Evolutionary conservation across 2,113 vertebrate genomes (phyloP).

Genomic region (Sciurus niger): DNA sequence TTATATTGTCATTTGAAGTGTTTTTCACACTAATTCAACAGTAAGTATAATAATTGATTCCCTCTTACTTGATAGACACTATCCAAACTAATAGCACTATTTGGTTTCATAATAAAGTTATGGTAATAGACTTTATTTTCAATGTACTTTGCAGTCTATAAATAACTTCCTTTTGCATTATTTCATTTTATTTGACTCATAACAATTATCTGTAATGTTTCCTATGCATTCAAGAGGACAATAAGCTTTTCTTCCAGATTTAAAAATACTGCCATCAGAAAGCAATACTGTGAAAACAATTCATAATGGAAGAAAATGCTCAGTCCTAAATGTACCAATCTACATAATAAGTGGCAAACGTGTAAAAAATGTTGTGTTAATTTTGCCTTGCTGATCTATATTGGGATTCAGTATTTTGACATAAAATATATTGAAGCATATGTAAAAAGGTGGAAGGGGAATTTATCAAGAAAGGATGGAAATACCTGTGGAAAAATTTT

Average conservation of each 20-base stretch:
- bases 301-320: not conserved
- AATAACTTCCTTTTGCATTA: not conserved
- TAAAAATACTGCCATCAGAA: not conserved
- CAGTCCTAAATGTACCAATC: not conserved
- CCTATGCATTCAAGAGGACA: not conserved
- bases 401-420: not conserved
- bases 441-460: not conserved
- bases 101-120: not conserved
- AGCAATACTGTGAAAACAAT: not conserved
- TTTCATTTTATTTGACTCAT: conserved; percentile 21
- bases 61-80: not conserved
- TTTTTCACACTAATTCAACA: not conserved
- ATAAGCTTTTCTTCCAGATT: not conserved
- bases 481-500: not conserved
- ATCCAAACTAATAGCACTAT: not conserved
- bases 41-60: not conserved
- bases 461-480: not conserved
- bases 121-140: conserved; percentile 9
- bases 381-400: not conserved
- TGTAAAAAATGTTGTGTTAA: not conserved
- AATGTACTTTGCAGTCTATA: not conserved
- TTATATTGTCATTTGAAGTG: not conserved
- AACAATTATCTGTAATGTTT: not conserved
- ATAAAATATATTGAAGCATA: not conserved
- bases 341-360: not conserved